phyloP scores from a whole-genome alignment of 1,140 invertebrate genomes.

The Forficula auricularia region DNA sequence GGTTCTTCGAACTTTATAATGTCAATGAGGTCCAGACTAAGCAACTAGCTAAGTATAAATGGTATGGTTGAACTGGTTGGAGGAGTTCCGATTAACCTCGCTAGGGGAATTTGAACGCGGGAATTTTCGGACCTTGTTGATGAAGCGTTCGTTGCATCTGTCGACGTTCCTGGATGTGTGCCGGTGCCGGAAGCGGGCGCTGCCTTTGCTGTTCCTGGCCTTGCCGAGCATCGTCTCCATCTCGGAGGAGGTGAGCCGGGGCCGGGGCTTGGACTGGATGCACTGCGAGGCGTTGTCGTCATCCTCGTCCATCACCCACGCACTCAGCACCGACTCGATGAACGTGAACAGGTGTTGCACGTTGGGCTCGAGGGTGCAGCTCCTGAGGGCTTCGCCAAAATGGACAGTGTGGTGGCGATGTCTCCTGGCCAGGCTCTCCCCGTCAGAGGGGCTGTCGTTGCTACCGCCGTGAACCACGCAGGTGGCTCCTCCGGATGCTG shows the following conservation, averaged over 20 bases:
- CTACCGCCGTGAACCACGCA: background rate
- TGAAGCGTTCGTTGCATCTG: constrained; percentile 53
- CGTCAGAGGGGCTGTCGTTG: constrained; percentile 14
- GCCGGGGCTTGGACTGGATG: background rate
- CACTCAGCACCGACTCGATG: constrained; percentile 34
- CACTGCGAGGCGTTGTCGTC: background rate
- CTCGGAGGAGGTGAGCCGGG: constrained; percentile 10
- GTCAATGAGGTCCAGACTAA: too few relatives aligned
- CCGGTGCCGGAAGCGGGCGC: constrained; percentile 44
- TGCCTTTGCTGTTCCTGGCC: constrained; percentile 43
- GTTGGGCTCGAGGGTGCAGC: constrained; percentile 36
- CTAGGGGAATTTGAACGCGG: too few relatives aligned
- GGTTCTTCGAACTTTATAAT: too few relatives aligned
- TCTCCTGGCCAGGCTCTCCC: constrained; percentile 26
- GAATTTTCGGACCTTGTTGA: constrained; percentile 65
- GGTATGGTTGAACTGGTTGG: too few relatives aligned
- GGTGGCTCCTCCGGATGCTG: background rate
- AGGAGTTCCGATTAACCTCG: too few relatives aligned
- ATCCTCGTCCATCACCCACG: constrained; percentile 13
- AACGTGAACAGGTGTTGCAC: constrained; percentile 61
- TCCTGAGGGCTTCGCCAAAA: constrained; percentile 37
- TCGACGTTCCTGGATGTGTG: constrained; percentile 55
- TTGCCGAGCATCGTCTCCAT: constrained; percentile 14
- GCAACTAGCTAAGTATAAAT: too few relatives aligned
- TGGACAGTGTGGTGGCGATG: constrained; percentile 54